phyloP scores from a whole-genome alignment of 2,888 invertebrate species.

The Morpho helenor region DNA sequence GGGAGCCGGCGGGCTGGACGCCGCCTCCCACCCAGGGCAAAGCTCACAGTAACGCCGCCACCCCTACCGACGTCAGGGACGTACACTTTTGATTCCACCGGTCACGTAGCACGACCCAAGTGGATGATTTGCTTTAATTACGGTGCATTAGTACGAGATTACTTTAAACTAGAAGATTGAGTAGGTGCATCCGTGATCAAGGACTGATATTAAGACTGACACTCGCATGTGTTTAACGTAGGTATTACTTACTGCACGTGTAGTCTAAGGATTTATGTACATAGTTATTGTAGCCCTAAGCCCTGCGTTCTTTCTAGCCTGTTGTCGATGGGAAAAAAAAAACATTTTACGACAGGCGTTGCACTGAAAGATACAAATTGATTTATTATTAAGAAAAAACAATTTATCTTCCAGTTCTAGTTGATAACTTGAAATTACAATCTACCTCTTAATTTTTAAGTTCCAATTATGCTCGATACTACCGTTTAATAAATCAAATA shows the following conservation, averaged over 20 bases:
- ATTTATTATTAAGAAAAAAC: slow-evolving; percentile 25
- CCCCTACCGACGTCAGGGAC: slow-evolving; percentile 92
- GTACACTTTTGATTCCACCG: slow-evolving; percentile 82
- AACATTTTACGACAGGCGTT: slow-evolving; percentile 19
- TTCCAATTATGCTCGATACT: slow-evolving; percentile 46
- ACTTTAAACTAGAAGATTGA: slow-evolving; percentile 63
- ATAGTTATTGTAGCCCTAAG: slow-evolving; percentile 48
- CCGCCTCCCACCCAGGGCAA: slow-evolving; percentile 73
- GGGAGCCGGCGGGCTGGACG: slow-evolving; percentile 65
- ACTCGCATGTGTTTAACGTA: slow-evolving; percentile 67
- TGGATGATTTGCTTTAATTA: slow-evolving; percentile 52
- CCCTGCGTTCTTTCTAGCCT: slow-evolving; percentile 57
- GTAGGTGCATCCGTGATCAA: slow-evolving; percentile 65
- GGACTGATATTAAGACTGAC: slow-evolving; percentile 78
- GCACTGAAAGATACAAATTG: slow-evolving; percentile 44
- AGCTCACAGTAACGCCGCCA: slow-evolving; percentile 86
- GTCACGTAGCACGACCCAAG: slow-evolving; percentile 22
- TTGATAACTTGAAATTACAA: slow-evolving; percentile 70
- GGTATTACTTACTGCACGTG: slow-evolving; percentile 55
- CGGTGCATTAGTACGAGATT: slow-evolving; percentile 73
- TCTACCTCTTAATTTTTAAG: slow-evolving; percentile 76
- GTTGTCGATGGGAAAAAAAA: slow-evolving; percentile 46
- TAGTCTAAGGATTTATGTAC: slow-evolving; percentile 54
- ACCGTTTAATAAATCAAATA: slow-evolving; percentile 35
- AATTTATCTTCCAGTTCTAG: slow-evolving; percentile 56